Base-by-base conservation (phyloP, 1,140 invertebrate species). In the Nasonia longicornis region DNA sequence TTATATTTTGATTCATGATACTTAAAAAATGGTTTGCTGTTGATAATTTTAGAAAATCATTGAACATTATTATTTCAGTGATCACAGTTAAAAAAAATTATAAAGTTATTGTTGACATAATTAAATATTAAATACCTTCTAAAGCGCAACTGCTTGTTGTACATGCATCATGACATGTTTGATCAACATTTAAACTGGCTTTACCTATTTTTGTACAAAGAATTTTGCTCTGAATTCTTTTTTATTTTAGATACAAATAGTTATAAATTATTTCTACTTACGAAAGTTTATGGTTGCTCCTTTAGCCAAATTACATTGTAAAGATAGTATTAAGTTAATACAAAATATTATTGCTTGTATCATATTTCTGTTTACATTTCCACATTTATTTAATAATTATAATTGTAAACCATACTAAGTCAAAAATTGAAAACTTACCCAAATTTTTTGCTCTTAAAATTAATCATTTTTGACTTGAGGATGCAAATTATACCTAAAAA, bases 1-100 rank as follows among this genome's bases (percentile, higher is more conserved):
- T 90, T 2, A 93, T 91, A 1, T 84, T 84, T 12, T 84, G 78
- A 79, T 94, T 90, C 87, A 94, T 92, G 79, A 91, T 92, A 4
- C 42, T 48, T 10, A 45, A 22, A 73, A 48, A 73, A 4, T 71
- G 20, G 20, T 38, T 38, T 8, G 29, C 69, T 71, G 29, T 16
- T 26, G 10, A 67, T 29, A 29, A 11, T 16, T 29, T 26, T 26
- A 26, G 10, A 67, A 31, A 71, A 20, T 42, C 7, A 71, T 71
- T 71, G n/a, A 38, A 31, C 6, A 67, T 22, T 26, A 31, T 29
- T 67, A 22, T n/a, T 12, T 20, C 4, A 7, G 4, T 6, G n/a
- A 26, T 29, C 26, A 26, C 2, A 22, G 22, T 26, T 29, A 0
- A 12, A 26, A 3, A 31, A 26, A 67, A 31, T 22, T 38, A 31